Evolutionary conservation across 2,888 invertebrate species (phyloP).

Genomic region (Drosophila seclusa): DNA sequence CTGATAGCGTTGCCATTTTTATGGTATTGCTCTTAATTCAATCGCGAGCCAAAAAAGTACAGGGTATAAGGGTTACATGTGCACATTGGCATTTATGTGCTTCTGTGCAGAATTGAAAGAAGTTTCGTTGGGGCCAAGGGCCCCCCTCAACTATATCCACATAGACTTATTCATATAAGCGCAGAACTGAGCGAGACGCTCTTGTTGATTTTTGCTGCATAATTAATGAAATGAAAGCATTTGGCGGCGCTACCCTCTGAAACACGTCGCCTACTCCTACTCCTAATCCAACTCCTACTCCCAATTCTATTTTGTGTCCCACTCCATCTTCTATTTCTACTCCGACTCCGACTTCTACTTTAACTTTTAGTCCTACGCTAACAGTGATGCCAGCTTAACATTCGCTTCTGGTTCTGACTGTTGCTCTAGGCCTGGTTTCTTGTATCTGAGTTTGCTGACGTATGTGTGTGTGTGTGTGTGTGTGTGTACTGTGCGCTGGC

Average conservation of each 20-base stretch:
- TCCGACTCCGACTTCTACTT: neutral
- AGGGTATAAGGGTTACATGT: neutral
- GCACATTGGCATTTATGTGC: neutral
- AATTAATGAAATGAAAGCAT: constrained; percentile 72
- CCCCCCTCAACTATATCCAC: neutral
- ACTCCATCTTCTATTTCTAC: neutral
- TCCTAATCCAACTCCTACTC: neutral
- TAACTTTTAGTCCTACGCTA: neutral
- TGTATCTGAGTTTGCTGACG: constrained; percentile 9
- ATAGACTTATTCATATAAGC: constrained; percentile 3
- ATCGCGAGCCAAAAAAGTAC: neutral
- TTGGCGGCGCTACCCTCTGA: constrained; percentile 12
- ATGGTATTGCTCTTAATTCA: neutral
- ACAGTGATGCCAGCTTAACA: neutral
- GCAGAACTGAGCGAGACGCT: constrained; percentile 2
- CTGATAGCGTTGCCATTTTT: neutral
- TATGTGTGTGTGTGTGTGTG: neutral
- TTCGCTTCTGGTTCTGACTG: constrained; percentile 11
- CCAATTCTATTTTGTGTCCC: neutral
- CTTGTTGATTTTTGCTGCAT: constrained; percentile 66
- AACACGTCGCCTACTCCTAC: neutral
- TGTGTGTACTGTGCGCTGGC: constrained; percentile 20
- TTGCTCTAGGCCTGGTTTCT: constrained; percentile 1
- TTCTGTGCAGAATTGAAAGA: constrained; percentile 18
- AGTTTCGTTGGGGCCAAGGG: constrained; percentile 11